These are phyloP conservation scores for Achatina immaculata DNA, from an alignment of 1,140 invertebrate species.

Conservation along the genomic window DNA sequence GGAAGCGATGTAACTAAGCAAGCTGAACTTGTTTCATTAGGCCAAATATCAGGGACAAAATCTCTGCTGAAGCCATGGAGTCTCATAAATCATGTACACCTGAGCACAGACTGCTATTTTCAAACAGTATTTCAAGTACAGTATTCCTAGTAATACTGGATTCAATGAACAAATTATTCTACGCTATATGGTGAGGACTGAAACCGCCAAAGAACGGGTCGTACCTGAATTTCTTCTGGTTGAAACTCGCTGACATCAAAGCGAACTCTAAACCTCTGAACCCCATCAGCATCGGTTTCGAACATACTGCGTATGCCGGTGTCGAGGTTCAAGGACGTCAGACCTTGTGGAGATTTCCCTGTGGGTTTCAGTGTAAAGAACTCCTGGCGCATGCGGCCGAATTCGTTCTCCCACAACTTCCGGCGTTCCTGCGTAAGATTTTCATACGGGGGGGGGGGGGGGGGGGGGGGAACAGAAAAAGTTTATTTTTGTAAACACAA, in stretches of 20 bases:
- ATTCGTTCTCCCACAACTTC: conserved; percentile 69
- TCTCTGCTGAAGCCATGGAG: too few species aligned
- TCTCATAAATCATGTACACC: too few species aligned
- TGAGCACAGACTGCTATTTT: too few species aligned
- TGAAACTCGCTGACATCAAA: conserved; percentile 69
- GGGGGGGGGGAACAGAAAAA: not conserved
- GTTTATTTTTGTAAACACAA: not conserved
- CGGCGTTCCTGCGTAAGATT: conserved; percentile 54
- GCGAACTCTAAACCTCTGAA: conserved; percentile 63
- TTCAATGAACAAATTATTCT: too few species aligned
- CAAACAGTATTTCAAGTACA: too few species aligned
- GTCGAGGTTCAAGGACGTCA: conserved; percentile 36
- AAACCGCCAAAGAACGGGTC: too few species aligned
- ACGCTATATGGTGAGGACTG: too few species aligned
- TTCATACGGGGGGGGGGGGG: too few species aligned
- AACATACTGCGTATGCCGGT: conserved; percentile 52
- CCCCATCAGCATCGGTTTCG: conserved; percentile 59
- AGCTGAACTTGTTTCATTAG: too few species aligned
- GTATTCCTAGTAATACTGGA: too few species aligned
- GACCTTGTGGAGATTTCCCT: conserved; percentile 46
- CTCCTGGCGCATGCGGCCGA: conserved; percentile 66
- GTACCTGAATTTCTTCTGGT: conserved; percentile 65
- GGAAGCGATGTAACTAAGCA: too few species aligned
- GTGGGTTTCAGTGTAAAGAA: conserved; percentile 68
- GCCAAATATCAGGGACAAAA: too few species aligned